Percentiles rank a stretch among this genome's conserved stretches.
phyloP scores from a whole-genome alignment of 1,140 invertebrate genomes.

The Glossosoma conforme region DNA sequence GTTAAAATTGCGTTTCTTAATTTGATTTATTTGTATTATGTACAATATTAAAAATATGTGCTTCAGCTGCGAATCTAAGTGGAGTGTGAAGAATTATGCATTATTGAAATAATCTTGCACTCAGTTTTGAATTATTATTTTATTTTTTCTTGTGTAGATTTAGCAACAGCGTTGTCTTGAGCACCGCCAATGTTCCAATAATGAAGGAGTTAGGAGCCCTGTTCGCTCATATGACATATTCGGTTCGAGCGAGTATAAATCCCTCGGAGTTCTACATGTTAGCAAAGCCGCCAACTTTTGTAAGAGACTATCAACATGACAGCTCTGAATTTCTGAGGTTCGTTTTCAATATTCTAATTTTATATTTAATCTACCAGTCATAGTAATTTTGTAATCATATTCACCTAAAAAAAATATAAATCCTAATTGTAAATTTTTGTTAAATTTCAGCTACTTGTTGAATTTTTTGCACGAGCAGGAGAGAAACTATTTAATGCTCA shows the following conservation, averaged over 20 bases:
- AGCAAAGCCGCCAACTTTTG: slow-evolving; percentile 70
- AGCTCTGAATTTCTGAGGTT: slow-evolving; percentile 82
- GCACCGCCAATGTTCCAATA: slow-evolving; percentile 48
- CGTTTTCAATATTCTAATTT: too few relatives aligned
- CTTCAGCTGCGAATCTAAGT: too few relatives aligned
- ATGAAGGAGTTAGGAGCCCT: slow-evolving; percentile 65
- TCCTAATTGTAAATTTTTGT: slow-evolving; percentile 37
- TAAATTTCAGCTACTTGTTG: slow-evolving; percentile 46
- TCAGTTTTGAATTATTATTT: not conserved
- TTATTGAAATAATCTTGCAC: too few relatives aligned
- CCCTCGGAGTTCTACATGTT: slow-evolving; percentile 63
- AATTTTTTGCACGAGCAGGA: slow-evolving; percentile 70
- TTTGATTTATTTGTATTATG: too few relatives aligned
- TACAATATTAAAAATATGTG: too few relatives aligned
- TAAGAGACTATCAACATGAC: slow-evolving; percentile 73
- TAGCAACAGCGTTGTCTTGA: slow-evolving; percentile 55
- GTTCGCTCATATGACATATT: slow-evolving; percentile 69
- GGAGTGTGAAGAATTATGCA: too few relatives aligned
- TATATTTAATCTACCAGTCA: too few relatives aligned
- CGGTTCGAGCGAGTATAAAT: slow-evolving; percentile 58
- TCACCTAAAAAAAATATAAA: too few relatives aligned
- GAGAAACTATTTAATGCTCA: slow-evolving; percentile 21
- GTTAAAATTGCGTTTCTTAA: too few relatives aligned
- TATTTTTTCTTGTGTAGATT: slow-evolving; percentile 46
- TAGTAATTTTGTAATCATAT: too few relatives aligned